These are phyloP conservation scores for Astreopora myriophthalma DNA, from an alignment of 64 coral and sea anemone genomes.

Conservation along the genomic window DNA sequence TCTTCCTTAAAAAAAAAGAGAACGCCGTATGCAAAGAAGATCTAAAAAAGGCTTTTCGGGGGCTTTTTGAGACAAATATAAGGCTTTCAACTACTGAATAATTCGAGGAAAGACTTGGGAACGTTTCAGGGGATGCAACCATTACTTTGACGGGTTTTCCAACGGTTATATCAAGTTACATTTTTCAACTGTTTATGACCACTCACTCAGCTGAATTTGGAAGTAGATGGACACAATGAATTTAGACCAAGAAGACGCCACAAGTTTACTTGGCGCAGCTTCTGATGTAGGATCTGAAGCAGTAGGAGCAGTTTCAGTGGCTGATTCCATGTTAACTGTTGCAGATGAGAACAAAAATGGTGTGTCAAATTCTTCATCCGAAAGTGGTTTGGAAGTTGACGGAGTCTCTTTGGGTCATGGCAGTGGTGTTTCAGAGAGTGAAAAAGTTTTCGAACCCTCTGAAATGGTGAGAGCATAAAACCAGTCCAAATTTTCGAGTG, in stretches of 20 bases:
- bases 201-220: background rate
- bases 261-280: conserved; percentile 18
- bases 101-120: background rate
- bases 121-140: background rate
- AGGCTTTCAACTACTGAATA: background rate
- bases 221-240: conserved; percentile 57
- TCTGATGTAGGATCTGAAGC: conserved; percentile 53
- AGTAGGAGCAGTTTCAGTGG: conserved; percentile 8
- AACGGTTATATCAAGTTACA: background rate
- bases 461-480: conserved; percentile 39
- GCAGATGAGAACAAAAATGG: conserved; percentile 78
- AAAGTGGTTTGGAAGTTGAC: conserved; percentile 60
- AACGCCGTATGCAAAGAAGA: background rate
- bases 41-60: background rate
- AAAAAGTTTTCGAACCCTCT: conserved; percentile 48
- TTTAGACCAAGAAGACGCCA: conserved; percentile 50
- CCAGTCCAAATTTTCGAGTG: background rate
- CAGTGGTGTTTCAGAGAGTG: conserved; percentile 19
- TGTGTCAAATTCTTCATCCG: conserved; percentile 27
- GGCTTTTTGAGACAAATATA: background rate
- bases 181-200: background rate
- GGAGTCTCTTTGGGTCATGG: background rate
- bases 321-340: conserved; percentile 12
- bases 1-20: background rate
- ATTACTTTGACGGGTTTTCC: background rate